Conservation (phyloP, 2,113 vertebrate genomes). For the Lagopus muta region DNA sequence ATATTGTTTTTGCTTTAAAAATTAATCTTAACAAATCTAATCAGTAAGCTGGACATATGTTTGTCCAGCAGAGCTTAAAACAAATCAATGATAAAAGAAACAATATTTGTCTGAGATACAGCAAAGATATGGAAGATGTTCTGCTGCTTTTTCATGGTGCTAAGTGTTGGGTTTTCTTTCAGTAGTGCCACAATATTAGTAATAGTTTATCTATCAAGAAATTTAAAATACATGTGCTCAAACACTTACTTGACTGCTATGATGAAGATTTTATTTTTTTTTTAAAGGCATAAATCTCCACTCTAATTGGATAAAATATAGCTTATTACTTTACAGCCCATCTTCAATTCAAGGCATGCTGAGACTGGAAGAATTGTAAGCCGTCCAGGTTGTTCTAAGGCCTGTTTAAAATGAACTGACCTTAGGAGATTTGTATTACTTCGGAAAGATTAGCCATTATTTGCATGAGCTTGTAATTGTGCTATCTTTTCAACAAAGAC, state of each 20-base stretch:
- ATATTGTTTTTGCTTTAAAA: background rate
- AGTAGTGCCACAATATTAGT: background rate
- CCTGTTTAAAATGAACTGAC: constrained; percentile 4
- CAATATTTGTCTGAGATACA: background rate
- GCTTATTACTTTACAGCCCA: background rate
- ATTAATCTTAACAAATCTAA: background rate
- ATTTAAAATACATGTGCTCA: background rate
- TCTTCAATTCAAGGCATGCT: constrained; percentile 11
- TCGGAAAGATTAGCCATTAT: background rate
- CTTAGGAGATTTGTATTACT: constrained; percentile 13
- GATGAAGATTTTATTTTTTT: background rate
- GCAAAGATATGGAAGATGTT: background rate
- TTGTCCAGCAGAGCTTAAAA: background rate
- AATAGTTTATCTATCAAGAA: background rate
- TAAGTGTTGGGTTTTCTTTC: background rate
- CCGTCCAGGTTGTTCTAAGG: constrained; percentile 5
- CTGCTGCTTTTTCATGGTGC: background rate
- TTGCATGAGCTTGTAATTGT: constrained; percentile 10
- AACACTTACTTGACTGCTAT: background rate
- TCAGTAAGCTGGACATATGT: background rate
- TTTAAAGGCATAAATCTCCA: background rate
- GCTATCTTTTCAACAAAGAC: background rate
- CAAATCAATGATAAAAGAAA: no score
- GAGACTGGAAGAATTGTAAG: background rate
- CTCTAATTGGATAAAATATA: background rate